Evolutionary conservation across 2,797 vertebrate genomes (phyloP), one percentile per base, ranked within the genome.

Genomic region (Syndactyla subalaris): DNA sequence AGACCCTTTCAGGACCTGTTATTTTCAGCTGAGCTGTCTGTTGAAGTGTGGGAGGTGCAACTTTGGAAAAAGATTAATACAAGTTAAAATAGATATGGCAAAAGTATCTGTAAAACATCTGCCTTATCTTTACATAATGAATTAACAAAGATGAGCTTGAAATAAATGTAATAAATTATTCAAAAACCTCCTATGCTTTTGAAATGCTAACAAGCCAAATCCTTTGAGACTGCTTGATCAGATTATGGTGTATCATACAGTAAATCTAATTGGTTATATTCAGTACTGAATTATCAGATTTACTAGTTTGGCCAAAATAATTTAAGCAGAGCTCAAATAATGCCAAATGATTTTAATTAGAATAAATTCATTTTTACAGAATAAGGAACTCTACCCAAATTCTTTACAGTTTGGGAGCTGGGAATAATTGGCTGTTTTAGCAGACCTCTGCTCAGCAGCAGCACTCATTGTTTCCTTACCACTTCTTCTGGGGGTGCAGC

Each of bases 91-190:
- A 83, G 51, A 71, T 89, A 76, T 17, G 79, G 79, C 61, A 82
- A 54, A 63, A 84, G n/a, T 57, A 58, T 90, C 79, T 91, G 54
- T 79, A 87, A 95, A 96, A 92, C 72, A 86, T 95, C 87, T 96
- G 80, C 76, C 63, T 93, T 96, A 54, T 88, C 79, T 90, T 81
- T 93, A 90, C 70, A 38, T 67, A 95, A 94, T 88, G 92, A 95
- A 95, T 95, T 94, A 92, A 94, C 75, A 89, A 93, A 91, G 48
- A 87, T 48, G 67, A 84, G 39, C 80, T 96, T 95, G 84, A 89
- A 97, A 96, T 92, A 93, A 91, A 95, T 62, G 41, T 34, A 91
- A 93, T 96, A 91, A 95, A 96, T 97, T 88, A 96, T 96, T 97
- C 82, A 95, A 65, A 93, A 92, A 78, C 43, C 61, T 85, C 29